Evolutionary conservation across 2,113 vertebrate genomes (phyloP).

Genomic region (Typhlomys cinereus): DNA sequence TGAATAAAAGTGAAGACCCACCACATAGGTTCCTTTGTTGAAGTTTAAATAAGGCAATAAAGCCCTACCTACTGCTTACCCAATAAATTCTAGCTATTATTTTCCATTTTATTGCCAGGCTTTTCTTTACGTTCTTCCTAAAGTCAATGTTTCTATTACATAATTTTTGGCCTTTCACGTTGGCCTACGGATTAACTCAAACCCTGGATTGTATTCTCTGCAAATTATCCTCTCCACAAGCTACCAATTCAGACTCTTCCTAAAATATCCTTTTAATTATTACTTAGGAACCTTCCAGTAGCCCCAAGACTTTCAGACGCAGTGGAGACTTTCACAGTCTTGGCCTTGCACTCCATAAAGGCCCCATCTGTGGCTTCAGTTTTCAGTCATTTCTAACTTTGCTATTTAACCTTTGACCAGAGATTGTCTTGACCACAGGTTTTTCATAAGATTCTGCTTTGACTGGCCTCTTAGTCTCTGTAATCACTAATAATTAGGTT

Average conservation of each 20-base stretch:
- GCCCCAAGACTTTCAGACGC: neutral
- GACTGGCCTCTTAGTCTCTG: neutral
- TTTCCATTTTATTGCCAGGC: neutral
- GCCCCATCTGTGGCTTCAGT: neutral
- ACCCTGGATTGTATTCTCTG: neutral
- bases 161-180: neutral
- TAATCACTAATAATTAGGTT: neutral
- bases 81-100: neutral
- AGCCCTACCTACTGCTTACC: neutral
- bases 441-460: neutral
- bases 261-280: neutral
- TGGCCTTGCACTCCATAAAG: neutral
- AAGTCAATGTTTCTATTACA: neutral
- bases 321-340: neutral
- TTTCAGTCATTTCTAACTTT: neutral
- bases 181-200: neutral
- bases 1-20: neutral
- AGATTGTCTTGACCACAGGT: neutral
- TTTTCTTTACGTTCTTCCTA: neutral
- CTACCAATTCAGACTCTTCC: neutral
- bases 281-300: neutral
- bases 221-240: neutral
- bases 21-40: neutral
- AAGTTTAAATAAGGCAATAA: slow-evolving; percentile 5
- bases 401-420: neutral